A percentile compares a stretch with the other conserved stretches of the same genome.
Evolutionary conservation across 2,888 invertebrate genomes (phyloP).

Genomic region (Branchellion lobata): DNA sequence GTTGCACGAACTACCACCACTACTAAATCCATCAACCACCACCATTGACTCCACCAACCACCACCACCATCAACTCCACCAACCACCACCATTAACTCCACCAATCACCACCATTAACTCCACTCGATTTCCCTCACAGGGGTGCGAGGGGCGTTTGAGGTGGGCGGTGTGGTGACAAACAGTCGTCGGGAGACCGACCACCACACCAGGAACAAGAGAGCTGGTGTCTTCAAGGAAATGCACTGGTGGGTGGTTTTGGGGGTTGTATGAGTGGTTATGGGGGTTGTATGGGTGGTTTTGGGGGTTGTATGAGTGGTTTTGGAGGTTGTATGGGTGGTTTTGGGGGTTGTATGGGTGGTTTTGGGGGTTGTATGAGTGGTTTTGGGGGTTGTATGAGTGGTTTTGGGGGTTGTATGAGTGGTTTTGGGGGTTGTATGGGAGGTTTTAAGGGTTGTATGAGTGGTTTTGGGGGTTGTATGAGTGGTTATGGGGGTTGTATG

Average conservation of each 20-base stretch:
- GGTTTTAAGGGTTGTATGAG: too few species aligned
- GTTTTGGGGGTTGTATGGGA: too few species aligned
- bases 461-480: too few species aligned
- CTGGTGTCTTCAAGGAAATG: constrained; percentile 64
- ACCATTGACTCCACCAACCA: too few species aligned
- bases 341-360: not conserved
- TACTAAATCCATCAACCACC: too few species aligned
- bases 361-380: not conserved
- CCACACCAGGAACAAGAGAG: constrained; percentile 58
- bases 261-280: not conserved
- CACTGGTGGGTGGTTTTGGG: constrained; percentile 62
- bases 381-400: not conserved
- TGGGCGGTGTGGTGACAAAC: constrained; percentile 85
- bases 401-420: too few species aligned
- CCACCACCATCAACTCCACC: too few species aligned
- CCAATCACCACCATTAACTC: too few species aligned
- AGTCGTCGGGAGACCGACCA: constrained; percentile 75
- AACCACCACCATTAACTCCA: too few species aligned
- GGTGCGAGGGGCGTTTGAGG: constrained; percentile 74
- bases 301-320: not conserved
- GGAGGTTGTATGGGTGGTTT: not conserved
- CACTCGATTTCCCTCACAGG: too few species aligned
- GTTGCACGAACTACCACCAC: too few species aligned
- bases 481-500: too few species aligned
- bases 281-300: not conserved